Base-by-base conservation (phyloP, 1,140 invertebrate genomes). In the Cardiocondyla obscurior region DNA sequence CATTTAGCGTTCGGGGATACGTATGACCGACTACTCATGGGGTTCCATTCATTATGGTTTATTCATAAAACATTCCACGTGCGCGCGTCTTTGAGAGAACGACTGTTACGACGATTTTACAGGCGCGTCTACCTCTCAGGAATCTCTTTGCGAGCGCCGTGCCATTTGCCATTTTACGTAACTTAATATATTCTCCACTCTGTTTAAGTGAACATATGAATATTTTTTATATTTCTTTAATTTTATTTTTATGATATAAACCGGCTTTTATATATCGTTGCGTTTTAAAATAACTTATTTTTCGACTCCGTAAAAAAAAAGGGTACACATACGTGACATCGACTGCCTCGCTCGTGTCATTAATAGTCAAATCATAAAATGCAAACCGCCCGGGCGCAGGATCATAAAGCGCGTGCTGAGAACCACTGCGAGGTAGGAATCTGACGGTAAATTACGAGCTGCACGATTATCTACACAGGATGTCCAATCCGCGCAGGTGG, bases 371-470 rank as follows among this genome's bases (percentile, higher is more conserved):
- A 22, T 30, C 33, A 49, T 39, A 64, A 76, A 49, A 62, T 46
- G 55, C 44, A 65, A 49, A 14, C 19, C 14, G 10, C 58, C 14
- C 33, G 33, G 53, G 25, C 8, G 58, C 14, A n/a, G 44, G 19
- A 16, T 12, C 33, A n/a, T n/a, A n/a, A n/a, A n/a, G 51, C 7
- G 36, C 16, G 55, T 30, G 60, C 60, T 81, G 86, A 85, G 87
- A 89, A 69, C 58, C 87, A 44, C 86, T 88, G 67, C 8, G 2
- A 36, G 83, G 30, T 67, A 65, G 55, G 74, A 76, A 77, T 84
- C 64, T 70, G 86, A 77, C 64, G 81, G 81, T 88, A 89, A 89
- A 86, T 88, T 88, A 89, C 84, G 74, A 88, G 87, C 62, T 81
- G 83, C 86, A 64, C 46, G 79, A 46, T 44, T 85, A 82, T 51